Evolutionary conservation across 2,888 invertebrate genomes (phyloP), one percentile per base, ranked within the genome.

Genomic region (Acleris emargana): DNA sequence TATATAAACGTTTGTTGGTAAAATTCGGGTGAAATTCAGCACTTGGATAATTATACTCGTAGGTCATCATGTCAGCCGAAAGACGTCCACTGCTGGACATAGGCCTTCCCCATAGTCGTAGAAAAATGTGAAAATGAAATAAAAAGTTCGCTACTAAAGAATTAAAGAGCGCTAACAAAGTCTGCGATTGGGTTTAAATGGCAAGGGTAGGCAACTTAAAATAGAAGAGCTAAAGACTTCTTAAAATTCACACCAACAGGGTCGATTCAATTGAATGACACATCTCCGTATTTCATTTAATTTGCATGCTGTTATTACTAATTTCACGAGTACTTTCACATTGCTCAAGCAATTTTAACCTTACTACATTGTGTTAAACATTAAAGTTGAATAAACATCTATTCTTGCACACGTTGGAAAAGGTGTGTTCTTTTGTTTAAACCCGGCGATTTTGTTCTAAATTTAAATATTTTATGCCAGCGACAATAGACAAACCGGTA

Each of bases 401-500:
- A 50, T 20, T 49, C 68, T 70, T 45, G 22, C 52, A 42, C 60
- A 45, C 52, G 61, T 66, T 66, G 57, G 60, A 57, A 87, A 87
- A 89, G 87, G 86, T 84, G 81, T 75, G 76, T 77, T 78, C 79
- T 64, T 86, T 91, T 92, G 91, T 91, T 91, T 91, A 85, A 88
- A 80, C 79, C 83, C 86, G 82, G 77, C 82, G 86, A 89, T 88
- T 90, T 87, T 87, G 90, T 90, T 91, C 80, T 84, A 81, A 86
- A 91, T 91, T 91, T 90, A 86, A 91, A 92, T 90, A 91, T 88
- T 88, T 90, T 87, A 88, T 85, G 82, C 87, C 79, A 74, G 84
- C 86, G 88, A 91, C 91, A 91, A 91, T 90, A 89, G 89, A 89
- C 81, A 81, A 88, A 89, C 89, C 90, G 89, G 91, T 92, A 91